A percentile compares a stretch with the other conserved stretches of the same genome.
Conservation (phyloP, 2,797 vertebrate genomes). For the Etheostoma nigrum region DNA sequence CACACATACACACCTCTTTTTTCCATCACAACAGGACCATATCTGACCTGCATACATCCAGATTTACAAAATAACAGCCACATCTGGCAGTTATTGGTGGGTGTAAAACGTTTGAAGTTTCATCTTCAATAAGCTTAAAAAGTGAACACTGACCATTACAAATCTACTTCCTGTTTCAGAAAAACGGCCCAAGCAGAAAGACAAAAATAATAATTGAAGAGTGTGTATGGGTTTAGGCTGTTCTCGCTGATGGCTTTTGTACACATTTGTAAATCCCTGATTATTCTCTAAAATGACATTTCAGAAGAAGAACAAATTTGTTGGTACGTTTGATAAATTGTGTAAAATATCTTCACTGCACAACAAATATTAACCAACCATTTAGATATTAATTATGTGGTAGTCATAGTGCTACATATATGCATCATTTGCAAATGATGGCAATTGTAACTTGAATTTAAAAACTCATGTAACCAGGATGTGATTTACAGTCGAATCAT, state of each 20-base stretch:
- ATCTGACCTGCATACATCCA: conserved; percentile 15
- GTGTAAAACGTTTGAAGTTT: conserved; percentile 6
- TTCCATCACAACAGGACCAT: conserved; percentile 46
- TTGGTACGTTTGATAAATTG: background rate
- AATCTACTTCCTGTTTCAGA: background rate
- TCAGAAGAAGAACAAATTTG: conserved; percentile 62
- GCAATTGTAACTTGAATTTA: background rate
- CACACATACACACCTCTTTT: conserved; percentile 33
- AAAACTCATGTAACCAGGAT: background rate
- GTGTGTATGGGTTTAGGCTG: background rate
- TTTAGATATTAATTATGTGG: background rate
- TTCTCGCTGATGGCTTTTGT: too few species aligned
- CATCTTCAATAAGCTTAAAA: background rate
- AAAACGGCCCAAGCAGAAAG: background rate
- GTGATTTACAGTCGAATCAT: background rate
- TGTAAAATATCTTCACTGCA: background rate
- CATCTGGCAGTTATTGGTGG: background rate
- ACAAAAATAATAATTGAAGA: background rate
- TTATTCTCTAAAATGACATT: conserved; percentile 59
- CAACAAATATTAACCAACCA: background rate
- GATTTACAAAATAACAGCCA: conserved; percentile 19
- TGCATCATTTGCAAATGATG: conserved; percentile 10
- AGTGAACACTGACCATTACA: background rate
- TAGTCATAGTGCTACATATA: background rate
- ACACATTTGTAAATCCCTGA: conserved; percentile 40